phyloP scores from a whole-genome alignment of 92 coral and sea anemone genomes.

The Zoanthus gigantus region DNA sequence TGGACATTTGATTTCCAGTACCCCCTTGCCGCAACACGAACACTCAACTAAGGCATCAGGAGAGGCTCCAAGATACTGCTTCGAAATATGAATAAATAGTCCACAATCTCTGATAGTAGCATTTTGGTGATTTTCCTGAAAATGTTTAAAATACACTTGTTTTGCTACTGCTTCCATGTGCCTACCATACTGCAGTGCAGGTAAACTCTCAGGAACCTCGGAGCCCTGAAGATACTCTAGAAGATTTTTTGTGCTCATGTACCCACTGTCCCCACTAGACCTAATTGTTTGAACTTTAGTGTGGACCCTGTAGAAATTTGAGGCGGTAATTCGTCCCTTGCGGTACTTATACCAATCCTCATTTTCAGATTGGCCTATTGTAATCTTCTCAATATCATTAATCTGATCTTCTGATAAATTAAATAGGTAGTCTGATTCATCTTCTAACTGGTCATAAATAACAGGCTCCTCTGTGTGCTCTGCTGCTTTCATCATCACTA shows the following conservation, averaged over 20 bases:
- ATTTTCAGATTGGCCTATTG: slow-evolving; percentile 51
- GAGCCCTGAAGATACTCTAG: slow-evolving; percentile 32
- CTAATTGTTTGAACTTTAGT: slow-evolving; percentile 48
- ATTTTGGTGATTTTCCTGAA: slow-evolving; percentile 37
- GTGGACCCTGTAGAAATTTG: slow-evolving; percentile 45
- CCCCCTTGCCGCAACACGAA: slow-evolving; percentile 67
- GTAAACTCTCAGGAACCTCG: slow-evolving; percentile 35
- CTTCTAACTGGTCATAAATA: slow-evolving; percentile 1
- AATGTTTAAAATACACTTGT: slow-evolving; percentile 40
- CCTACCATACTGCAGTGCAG: slow-evolving; percentile 50
- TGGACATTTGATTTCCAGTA: slow-evolving; percentile 59
- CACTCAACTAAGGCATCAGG: slow-evolving; percentile 68
- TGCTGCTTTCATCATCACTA: slow-evolving; percentile 49
- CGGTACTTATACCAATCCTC: slow-evolving; percentile 43
- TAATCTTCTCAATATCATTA: slow-evolving; percentile 31
- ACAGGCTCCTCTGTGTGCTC: slow-evolving; percentile 28
- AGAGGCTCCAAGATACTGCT: slow-evolving; percentile 61
- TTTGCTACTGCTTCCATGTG: slow-evolving; percentile 53
- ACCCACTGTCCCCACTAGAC: slow-evolving; percentile 44
- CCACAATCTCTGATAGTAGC: slow-evolving; percentile 55
- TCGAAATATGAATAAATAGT: slow-evolving; percentile 52
- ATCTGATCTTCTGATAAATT: slow-evolving; percentile 35
- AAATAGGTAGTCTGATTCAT: slow-evolving; percentile 9
- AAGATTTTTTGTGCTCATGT: slow-evolving; percentile 41
- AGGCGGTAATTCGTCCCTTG: slow-evolving; percentile 49